Conservation (phyloP, 2,888 invertebrate species). For the Ophion ventricosus region DNA sequence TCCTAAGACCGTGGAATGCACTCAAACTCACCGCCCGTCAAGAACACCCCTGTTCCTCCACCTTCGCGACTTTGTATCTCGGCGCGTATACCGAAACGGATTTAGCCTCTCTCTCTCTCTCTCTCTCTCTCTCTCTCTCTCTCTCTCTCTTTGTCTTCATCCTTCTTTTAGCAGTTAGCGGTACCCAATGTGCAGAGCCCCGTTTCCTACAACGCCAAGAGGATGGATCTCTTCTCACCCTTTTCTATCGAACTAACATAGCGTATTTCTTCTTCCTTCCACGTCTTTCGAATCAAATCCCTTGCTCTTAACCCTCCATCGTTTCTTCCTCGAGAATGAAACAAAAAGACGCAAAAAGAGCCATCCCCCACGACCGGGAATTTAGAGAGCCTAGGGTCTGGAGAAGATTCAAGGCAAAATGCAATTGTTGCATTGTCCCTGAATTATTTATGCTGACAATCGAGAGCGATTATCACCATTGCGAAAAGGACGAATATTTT, state of each 20-base stretch:
- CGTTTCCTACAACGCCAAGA: slow-evolving; percentile 28
- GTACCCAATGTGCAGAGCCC: slow-evolving; percentile 39
- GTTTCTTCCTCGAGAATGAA: slow-evolving; percentile 52
- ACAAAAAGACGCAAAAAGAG: slow-evolving; percentile 18
- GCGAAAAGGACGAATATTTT: no score
- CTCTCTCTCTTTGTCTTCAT: slow-evolving; percentile 14
- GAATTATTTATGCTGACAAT: slow-evolving; percentile 46
- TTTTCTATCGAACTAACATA: slow-evolving; percentile 41
- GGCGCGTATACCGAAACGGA: slow-evolving; percentile 65
- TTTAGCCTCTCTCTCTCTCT: slow-evolving; percentile 52
- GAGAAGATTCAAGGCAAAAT: slow-evolving; percentile 31
- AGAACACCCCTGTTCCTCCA: slow-evolving; percentile 60
- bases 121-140: slow-evolving; percentile 2
- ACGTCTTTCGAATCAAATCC: slow-evolving; percentile 62
- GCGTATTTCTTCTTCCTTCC: slow-evolving; percentile 49
- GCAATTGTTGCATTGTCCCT: slow-evolving; percentile 58
- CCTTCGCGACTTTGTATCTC: slow-evolving; percentile 66
- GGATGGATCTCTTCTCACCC: slow-evolving; percentile 50
- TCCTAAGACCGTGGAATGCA: slow-evolving; percentile 81
- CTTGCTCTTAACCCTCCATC: slow-evolving; percentile 55
- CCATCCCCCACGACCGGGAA: slow-evolving; percentile 3
- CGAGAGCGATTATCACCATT: background rate
- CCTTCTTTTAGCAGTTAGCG: slow-evolving; percentile 35
- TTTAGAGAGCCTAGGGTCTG: slow-evolving; percentile 12
- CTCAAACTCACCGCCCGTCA: slow-evolving; percentile 78